phyloP scores from a whole-genome alignment of 92 coral and sea anemone species.

The Epizoanthus fatuus region DNA sequence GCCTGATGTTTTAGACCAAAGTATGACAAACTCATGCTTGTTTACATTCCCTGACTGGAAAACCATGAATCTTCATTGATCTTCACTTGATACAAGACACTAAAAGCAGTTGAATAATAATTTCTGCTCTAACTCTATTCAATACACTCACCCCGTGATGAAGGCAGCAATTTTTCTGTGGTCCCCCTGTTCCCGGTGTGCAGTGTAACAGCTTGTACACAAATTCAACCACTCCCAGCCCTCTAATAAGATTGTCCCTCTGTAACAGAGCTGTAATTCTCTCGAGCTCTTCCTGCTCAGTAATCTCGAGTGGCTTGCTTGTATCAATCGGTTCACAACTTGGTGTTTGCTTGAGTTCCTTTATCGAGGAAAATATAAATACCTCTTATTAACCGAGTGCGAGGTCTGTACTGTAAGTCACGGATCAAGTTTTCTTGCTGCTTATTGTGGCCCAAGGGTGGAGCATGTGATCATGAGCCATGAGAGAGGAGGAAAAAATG shows the following conservation, averaged over 20 bases:
- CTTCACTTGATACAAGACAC: too few species aligned
- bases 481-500: too few species aligned
- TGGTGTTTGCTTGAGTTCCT: constrained; percentile 54
- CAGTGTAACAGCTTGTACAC: constrained; percentile 95
- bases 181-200: constrained; percentile 99
- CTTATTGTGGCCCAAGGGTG: too few species aligned
- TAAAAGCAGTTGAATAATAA: background rate
- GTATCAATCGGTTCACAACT: constrained; percentile 58
- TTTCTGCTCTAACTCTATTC: background rate
- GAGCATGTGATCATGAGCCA: too few species aligned
- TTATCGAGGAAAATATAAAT: background rate
- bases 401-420: background rate
- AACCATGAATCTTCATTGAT: too few species aligned
- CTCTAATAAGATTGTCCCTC: constrained; percentile 95
- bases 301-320: constrained; percentile 85
- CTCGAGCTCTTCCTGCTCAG: constrained; percentile 97
- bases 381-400: background rate
- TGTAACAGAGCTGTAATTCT: constrained; percentile 90
- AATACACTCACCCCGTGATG: constrained; percentile 86
- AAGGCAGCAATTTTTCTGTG: constrained; percentile 92
- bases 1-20: too few species aligned
- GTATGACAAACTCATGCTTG: too few species aligned
- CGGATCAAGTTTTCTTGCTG: too few species aligned
- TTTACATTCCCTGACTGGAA: too few species aligned
- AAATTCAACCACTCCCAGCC: constrained; percentile 96